Base-by-base conservation (phyloP, 2,888 invertebrate species). In the Coelinius sp. region DNA sequence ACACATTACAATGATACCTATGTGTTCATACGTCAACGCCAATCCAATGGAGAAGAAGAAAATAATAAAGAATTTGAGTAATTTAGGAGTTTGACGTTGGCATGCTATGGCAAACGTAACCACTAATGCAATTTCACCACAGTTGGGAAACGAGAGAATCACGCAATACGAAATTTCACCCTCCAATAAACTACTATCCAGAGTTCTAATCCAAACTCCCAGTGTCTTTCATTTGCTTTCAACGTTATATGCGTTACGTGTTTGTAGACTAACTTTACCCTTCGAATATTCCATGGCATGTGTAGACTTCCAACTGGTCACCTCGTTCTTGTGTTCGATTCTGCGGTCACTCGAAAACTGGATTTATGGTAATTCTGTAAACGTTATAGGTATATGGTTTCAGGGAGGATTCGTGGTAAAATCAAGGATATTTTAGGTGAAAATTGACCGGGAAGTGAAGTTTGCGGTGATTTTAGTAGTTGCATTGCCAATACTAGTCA, bases 271-370 rank as follows among this genome's bases (percentile, higher is more conserved):
- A 65, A 38, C 27, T 65, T 65, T 41, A 17, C 31, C 24, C n/a
- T n/a, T 44, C n/a, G 44, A 44, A 41, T 56, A 27, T 24, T 24
- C 35, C 31, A 56, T 27, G 14, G 35, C 31, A 35, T 56, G 31
- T 59, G 35, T 35, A 35, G 49, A 53, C 35, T 53, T 52, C 46
- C 64, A 31, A 56, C 38, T 68, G 59, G 59, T 56, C 56, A 68
- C 56, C 68, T 68, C 62, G 46, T 69, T 68, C 24, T 25, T 49
- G 69, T 62, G 69, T 69, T 63, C 46, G 63, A 64, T 69, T 69
- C 63, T 27, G 69, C 25, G 69, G 68, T 68, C 68, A 38, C 25
- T 24, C 59, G 25, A 41, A 56, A 68, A 68, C 56, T 56, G 41
- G 56, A 68, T 68, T 68, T 27, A 24, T 38, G 38, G 52, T 68